Conservation (phyloP, 2,113 vertebrate genomes). For the Madoqua kirkii region DNA sequence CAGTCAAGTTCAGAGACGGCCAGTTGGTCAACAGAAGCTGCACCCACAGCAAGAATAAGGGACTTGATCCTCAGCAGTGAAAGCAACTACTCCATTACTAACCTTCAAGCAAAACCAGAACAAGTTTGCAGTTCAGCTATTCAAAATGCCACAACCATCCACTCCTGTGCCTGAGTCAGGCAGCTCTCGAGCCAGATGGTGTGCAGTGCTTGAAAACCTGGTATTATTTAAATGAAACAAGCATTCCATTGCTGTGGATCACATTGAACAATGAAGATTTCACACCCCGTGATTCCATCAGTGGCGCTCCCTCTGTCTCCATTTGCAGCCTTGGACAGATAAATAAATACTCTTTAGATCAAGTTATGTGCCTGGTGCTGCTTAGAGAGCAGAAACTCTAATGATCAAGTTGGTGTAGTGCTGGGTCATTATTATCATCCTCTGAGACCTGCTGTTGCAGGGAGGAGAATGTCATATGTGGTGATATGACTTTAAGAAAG, state of each 20-base stretch:
- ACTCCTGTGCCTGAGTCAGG: conserved; percentile 30
- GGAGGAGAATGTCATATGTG: conserved; percentile 56
- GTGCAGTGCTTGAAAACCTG: conserved; percentile 4
- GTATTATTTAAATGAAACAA: conserved; percentile 55
- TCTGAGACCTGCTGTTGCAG: conserved; percentile 63
- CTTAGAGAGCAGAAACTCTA: conserved; percentile 57
- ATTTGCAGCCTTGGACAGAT: conserved; percentile 60
- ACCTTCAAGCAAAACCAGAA: not conserved
- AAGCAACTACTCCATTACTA: not conserved
- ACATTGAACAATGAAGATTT: conserved; percentile 60
- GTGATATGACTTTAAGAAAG: conserved; percentile 79
- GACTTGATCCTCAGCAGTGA: not conserved
- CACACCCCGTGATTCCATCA: conserved; percentile 53
- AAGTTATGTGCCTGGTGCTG: conserved; percentile 59
- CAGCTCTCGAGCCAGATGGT: conserved; percentile 31
- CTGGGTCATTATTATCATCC: conserved; percentile 57
- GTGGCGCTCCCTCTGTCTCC: conserved; percentile 38
- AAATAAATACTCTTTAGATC: conserved; percentile 67
- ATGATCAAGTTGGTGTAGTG: conserved; percentile 54
- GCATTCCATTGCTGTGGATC: conserved; percentile 30
- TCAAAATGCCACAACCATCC: conserved; percentile 41
- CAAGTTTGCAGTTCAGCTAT: conserved; percentile 2
- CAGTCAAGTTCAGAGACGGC: not conserved
- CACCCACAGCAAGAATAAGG: not conserved
- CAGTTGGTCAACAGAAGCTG: not conserved